Percentiles rank a stretch among this genome's conserved stretches.
Conservation (phyloP, 1,140 invertebrate species). For the Leptestheria dahalacensis region DNA sequence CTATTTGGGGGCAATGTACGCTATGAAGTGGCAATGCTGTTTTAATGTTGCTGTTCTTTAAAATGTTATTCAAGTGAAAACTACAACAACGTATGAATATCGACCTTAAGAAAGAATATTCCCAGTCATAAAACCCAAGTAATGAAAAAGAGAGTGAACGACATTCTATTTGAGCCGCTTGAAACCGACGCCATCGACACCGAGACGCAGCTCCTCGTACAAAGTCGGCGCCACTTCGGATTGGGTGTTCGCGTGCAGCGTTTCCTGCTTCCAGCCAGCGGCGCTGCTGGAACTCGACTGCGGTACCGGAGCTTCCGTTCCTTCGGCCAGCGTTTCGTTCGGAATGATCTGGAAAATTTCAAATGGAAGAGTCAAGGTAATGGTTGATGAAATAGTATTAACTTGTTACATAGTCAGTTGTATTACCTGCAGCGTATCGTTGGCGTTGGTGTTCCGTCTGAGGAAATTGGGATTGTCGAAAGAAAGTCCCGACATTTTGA, state of each 20-base stretch:
- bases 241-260: constrained; percentile 30
- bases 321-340: background rate
- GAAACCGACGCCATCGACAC: constrained; percentile 59
- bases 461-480: constrained; percentile 75
- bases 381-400: background rate
- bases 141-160: too few relatives aligned
- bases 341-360: constrained; percentile 5
- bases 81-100: too few relatives aligned
- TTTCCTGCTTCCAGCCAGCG: constrained; percentile 37
- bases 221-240: constrained; percentile 52
- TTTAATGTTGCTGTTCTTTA: too few relatives aligned
- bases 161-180: constrained; percentile 43
- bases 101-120: too few relatives aligned
- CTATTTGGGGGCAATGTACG: too few relatives aligned
- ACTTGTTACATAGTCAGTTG: background rate
- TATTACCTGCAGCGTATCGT: constrained; percentile 22
- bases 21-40: too few relatives aligned
- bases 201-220: constrained; percentile 61
- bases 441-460: constrained; percentile 30
- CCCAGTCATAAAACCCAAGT: too few relatives aligned
- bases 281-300: background rate
- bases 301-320: background rate
- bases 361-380: background rate
- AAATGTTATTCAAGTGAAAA: too few relatives aligned
- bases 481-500: constrained; percentile 45